These are phyloP conservation scores for Theretra japonica DNA, from an alignment of 2,888 invertebrate genomes.

Conservation along the genomic window DNA sequence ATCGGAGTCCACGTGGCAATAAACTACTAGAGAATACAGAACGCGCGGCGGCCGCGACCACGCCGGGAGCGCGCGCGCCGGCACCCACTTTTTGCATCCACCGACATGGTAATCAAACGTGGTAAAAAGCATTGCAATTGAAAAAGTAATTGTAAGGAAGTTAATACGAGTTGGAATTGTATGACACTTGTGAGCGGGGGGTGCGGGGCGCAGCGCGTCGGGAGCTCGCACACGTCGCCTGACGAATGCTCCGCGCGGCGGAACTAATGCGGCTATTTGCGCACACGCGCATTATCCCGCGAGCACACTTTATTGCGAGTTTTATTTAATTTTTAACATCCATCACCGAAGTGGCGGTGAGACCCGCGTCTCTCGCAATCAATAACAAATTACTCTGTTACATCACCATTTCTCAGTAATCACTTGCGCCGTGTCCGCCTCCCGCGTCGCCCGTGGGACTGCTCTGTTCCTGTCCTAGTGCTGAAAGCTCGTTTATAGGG, in stretches of 20 bases:
- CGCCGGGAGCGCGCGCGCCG: not conserved
- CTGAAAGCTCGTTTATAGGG: no score
- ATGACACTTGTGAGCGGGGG: not conserved
- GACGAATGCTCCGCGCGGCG: conserved; percentile 64
- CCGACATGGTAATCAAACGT: conserved; percentile 8
- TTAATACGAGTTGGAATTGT: conserved; percentile 41
- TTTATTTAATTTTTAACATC: conserved; percentile 34
- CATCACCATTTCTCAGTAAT: conserved; percentile 29
- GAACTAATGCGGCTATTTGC: conserved; percentile 55
- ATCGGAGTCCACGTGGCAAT: conserved; percentile 3
- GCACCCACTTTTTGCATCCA: not conserved
- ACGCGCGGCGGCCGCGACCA: not conserved
- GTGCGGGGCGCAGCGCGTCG: conserved; percentile 33
- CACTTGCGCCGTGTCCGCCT: not conserved
- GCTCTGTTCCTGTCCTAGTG: not conserved
- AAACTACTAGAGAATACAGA: conserved; percentile 13
- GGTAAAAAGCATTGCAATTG: conserved; percentile 21
- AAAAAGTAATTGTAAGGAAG: conserved; percentile 33
- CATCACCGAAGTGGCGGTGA: conserved; percentile 21
- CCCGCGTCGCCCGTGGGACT: conserved; percentile 13
- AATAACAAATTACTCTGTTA: conserved; percentile 32
- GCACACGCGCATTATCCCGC: conserved; percentile 50
- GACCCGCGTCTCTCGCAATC: conserved; percentile 21
- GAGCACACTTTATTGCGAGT: conserved; percentile 53
- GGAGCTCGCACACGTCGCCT: conserved; percentile 58